Conservation (phyloP, 2,113 vertebrate species). For the Bubo blakistoni region DNA sequence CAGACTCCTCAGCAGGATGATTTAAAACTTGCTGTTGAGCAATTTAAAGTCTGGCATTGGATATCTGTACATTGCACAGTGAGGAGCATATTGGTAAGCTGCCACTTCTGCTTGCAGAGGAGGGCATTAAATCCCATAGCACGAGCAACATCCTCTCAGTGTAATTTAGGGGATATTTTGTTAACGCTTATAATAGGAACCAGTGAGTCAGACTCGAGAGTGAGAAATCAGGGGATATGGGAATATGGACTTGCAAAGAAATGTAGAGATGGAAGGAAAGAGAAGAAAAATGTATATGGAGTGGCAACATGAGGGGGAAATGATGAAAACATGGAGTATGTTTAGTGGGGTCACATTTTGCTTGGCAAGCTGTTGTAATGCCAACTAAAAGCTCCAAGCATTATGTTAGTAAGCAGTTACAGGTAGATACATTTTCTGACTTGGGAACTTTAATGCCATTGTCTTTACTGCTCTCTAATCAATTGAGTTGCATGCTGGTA, state of each 20-base stretch:
- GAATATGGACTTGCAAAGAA: conserved; percentile 28
- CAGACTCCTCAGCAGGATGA: conserved; percentile 65
- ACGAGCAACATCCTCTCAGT: conserved; percentile 1
- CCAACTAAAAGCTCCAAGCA: background rate
- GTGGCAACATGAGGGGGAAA: background rate
- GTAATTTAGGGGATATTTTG: conserved; percentile 58
- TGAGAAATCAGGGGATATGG: conserved; percentile 1
- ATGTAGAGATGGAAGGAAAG: background rate
- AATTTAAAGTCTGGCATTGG: conserved; percentile 64
- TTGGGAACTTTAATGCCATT: background rate
- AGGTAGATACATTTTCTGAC: background rate
- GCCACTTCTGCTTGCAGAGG: conserved; percentile 42
- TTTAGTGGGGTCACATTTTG: background rate
- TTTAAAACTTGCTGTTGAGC: conserved; percentile 74
- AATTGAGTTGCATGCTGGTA: background rate
- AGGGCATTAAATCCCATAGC: conserved; percentile 37
- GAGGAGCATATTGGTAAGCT: conserved; percentile 43
- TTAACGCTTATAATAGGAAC: conserved; percentile 48
- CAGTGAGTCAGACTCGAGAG: conserved; percentile 49
- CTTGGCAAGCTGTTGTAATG: background rate
- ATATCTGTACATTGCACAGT: conserved; percentile 39
- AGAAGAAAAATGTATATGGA: background rate
- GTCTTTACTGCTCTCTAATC: background rate
- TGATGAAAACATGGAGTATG: background rate
- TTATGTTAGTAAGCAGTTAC: background rate